Base-by-base conservation (phyloP, 2,797 vertebrate genomes). In the Sebastes kiyomatsui region DNA sequence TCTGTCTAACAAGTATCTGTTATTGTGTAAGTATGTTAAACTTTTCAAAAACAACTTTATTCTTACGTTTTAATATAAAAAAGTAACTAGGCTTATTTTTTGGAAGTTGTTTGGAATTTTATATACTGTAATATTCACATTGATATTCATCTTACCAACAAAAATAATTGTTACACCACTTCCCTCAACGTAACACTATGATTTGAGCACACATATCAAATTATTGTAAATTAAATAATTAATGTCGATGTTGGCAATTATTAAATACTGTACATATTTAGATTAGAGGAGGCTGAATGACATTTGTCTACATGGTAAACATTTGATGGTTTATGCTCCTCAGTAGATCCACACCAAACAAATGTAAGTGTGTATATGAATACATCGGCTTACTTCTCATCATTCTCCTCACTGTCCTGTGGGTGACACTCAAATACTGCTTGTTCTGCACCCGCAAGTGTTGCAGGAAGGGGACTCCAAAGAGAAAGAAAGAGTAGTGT, bases 351-450 rank as follows among this genome's bases (percentile, higher is more conserved):
- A 65, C 46, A 65, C 18, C 28, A 27, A 1, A 28, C 3, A 60
- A 4, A n/a, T 2, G 0, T 2, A 58, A 52, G 16, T 33, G 9
- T 22, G 1, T 35, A 12, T 52, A 52, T 0, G 7, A n/a, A 52
- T 20, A 20, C 54, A 68, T 98, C 0, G 94, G 93, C 72, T 96
- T 98, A 84, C 92, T 99, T 1, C 18, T 95, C 1, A 18, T 88
- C 0, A 38, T 96, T 1, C 7, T 90, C 4, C 11, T 97, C 1
- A 83, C 90, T 1, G n/a, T 90, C 10, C 20, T 95, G 71, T 95
- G 96, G 75, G 55, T 97, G 66, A 75, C 84, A 4, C 7, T 96
- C 6, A 97, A 97, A 90, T 95, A 94, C 72, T 98, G 96, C 81
- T 55, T 81, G 33, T 97, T 92, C 78, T 96, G 95, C 85, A 95